Conservation (phyloP, 2,797 vertebrate species). For the Chromobotia macracanthus region DNA sequence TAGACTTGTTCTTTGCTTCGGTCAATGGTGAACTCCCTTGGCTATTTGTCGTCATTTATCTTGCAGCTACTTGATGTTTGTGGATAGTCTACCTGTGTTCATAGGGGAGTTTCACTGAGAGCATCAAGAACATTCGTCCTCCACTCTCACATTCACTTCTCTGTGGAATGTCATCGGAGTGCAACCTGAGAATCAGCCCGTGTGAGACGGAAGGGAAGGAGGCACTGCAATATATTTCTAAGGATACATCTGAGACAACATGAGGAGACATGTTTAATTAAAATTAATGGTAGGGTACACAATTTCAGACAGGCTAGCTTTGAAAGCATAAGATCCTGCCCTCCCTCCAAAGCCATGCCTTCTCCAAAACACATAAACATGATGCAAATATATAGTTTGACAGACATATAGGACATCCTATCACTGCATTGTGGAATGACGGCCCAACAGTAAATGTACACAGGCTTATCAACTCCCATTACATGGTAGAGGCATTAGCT, state of each 20-base stretch:
- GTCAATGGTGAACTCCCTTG: constrained; percentile 66
- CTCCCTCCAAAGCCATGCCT: too few species aligned
- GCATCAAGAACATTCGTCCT: constrained; percentile 25
- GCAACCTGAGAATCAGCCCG: constrained; percentile 5
- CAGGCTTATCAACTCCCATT: constrained; percentile 60
- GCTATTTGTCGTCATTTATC: constrained; percentile 66
- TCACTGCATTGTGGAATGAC: too few species aligned
- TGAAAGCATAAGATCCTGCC: constrained; percentile 55
- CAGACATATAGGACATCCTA: too few species aligned
- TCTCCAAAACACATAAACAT: too few species aligned
- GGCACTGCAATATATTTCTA: neutral
- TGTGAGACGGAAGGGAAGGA: neutral
- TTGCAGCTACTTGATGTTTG: constrained; percentile 64
- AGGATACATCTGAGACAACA: neutral
- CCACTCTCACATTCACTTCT: constrained; percentile 16
- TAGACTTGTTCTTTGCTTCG: constrained; percentile 57
- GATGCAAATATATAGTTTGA: too few species aligned
- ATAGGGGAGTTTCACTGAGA: constrained; percentile 26
- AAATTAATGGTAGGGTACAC: too few species aligned
- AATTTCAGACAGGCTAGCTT: too few species aligned
- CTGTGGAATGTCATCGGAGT: neutral
- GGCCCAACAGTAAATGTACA: constrained; percentile 55
- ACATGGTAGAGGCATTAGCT: constrained; percentile 58
- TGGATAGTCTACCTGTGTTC: constrained; percentile 46
- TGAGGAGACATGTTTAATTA: too few species aligned